Base-by-base conservation (phyloP, 92 coral and sea anemone genomes). In the Porites lobata region DNA sequence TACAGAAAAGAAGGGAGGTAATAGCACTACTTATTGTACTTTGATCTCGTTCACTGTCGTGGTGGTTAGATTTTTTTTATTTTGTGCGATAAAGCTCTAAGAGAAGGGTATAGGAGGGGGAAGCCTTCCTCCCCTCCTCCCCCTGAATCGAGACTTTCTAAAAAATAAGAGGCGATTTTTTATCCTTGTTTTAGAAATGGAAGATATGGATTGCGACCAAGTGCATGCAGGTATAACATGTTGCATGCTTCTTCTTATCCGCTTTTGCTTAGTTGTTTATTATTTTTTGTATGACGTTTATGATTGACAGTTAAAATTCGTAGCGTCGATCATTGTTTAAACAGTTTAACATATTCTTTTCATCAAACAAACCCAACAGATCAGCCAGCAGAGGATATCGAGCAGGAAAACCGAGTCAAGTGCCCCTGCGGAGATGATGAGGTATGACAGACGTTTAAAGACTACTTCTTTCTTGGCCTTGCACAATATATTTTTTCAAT, bases 381-480 rank as follows among this genome's bases (percentile, higher is more conserved):
- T 51, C 80, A 67, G 65, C 26, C 11, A 75, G 29, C 75, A 76
- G 79, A 82, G 38, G 94, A 86, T 47, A 89, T 61, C 62, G 90
- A 90, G 50, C 94, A 93, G 14, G 90, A 82, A 62, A 68, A 79
- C 29, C 77, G 75, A 57, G 99, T 96, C 6, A 78, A 88, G 58
- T 96, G 99, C 78, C 87, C 96, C 32, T 96, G 99, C 75, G 98
- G 96, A 80, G 93, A 90, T 87, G 84, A 96, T 74, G 96, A 93
- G 97, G 99, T 96, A 66, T 52, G 91, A 66, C 13, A 56, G 32
- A 29, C 10, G 2, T 54, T 38, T 38, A 38, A 38, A 38, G 47
- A 38, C 47, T 38, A 38, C 61, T 56, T 56, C 15, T 10, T 56
- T 56, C 61, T 56, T 14, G 17, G 11, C 61, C 17, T 14, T 14